Evolutionary conservation across 2,888 invertebrate genomes (phyloP), one percentile per base, ranked within the genome.

Genomic region (Eristalis arbustorum): DNA sequence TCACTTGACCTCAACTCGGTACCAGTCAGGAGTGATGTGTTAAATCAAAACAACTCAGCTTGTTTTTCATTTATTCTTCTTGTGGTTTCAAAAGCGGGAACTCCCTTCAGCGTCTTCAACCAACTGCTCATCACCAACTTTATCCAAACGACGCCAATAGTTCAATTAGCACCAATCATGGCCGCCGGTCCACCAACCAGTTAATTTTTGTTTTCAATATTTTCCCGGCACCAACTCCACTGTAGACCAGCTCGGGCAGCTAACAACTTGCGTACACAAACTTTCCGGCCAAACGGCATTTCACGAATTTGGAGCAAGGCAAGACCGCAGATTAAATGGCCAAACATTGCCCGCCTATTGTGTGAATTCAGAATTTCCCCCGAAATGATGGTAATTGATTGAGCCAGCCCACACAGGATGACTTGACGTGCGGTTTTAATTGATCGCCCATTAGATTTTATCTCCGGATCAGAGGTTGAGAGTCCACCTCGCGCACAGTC

Each of bases 391-490:
- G 5, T 49, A 49, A 40, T 25, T 67, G 28, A 67, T 5, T 18
- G 40, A 59, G 18, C 10, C 5, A 25, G 25, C 18, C 67, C 34
- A 42, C 34, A 34, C 34, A 23, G 63, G 18, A 22, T 57, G 69
- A 63, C 37, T 40, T 69, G 31, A 1, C 61, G 57, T 63, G 34
- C 28, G n/a, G 3, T 63, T 63, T 23, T 34, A 77, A 63, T 10
- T 49, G 62, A 23, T 23, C 31, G 10, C 61, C 31, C 61, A 42
- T 68, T 34, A 18, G 49, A 28, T 49, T 11, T 11, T 61, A 79
- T 37, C 67, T 73, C 72, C 67, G 73, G 72, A 79, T 67, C 79
- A 79, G 14, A 66, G 79, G 72, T 79, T 67, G 37, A 34, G 10
- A 72, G 13, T 62, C 28, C 31, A 18, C 25, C 18, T 37, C 61